Evolutionary conservation across 2,113 vertebrate species (phyloP).

Genomic region (Silurus glanis): DNA sequence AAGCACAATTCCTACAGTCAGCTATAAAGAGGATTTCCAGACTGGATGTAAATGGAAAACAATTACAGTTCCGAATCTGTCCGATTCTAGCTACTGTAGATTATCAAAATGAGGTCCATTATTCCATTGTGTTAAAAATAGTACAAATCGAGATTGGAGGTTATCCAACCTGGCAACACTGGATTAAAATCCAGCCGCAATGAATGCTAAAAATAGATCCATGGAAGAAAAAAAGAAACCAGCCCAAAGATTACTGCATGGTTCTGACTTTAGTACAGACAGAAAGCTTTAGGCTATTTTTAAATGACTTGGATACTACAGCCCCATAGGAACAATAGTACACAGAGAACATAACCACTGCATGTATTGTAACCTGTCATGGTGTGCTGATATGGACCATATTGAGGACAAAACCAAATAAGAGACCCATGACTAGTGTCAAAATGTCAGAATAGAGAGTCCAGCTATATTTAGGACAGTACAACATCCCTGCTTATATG

Average conservation of each 20-base stretch:
- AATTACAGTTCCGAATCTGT: not conserved
- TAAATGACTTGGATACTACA: not conserved
- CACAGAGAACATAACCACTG: not conserved
- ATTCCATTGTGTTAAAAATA: conserved; percentile 3
- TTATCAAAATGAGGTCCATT: not conserved
- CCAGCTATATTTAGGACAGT: conserved; percentile 6
- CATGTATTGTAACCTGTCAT: not conserved
- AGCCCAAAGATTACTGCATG: conserved; percentile 66
- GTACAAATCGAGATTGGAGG: not conserved
- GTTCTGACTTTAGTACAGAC: not conserved
- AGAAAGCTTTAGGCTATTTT: not conserved
- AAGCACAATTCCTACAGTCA: conserved; percentile 63
- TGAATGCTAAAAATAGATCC: conserved; percentile 72
- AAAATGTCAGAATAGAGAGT: not conserved
- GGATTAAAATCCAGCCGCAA: conserved; percentile 39
- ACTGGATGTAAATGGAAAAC: not conserved
- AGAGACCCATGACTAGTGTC: not conserved
- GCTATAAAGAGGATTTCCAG: conserved; percentile 47
- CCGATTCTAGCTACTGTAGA: not conserved
- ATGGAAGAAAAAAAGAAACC: conserved; percentile 64
- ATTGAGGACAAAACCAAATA: not conserved
- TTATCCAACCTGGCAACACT: not conserved
- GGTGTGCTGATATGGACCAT: not conserved
- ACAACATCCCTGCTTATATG: conserved; percentile 4
- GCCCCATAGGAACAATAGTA: not conserved